phyloP scores from a whole-genome alignment of 2,888 invertebrate species.

The Eupithecia inturbata region DNA sequence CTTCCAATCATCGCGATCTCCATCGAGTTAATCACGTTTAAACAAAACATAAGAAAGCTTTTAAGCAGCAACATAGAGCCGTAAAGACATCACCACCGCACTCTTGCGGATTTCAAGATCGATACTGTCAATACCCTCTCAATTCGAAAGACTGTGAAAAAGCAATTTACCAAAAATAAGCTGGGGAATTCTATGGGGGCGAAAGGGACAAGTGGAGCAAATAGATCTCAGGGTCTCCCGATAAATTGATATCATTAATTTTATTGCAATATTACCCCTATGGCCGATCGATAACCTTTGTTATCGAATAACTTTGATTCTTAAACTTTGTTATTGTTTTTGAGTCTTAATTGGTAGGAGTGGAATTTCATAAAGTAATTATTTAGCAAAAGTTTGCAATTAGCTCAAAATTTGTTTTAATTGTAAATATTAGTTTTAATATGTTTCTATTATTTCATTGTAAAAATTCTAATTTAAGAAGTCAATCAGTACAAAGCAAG shows the following conservation, averaged over 20 bases:
- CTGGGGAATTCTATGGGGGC: slow-evolving; percentile 19
- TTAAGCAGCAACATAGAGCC: not conserved
- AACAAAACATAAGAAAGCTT: slow-evolving; percentile 3
- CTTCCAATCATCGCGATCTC: not conserved
- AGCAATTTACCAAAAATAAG: slow-evolving; percentile 32
- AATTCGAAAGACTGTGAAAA: slow-evolving; percentile 27
- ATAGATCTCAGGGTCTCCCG: slow-evolving; percentile 6
- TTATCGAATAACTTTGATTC: slow-evolving; percentile 17
- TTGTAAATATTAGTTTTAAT: not conserved
- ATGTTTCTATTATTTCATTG: not conserved
- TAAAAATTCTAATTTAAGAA: too few relatives aligned
- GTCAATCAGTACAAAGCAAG: too few relatives aligned
- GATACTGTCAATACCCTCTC: slow-evolving; percentile 35
- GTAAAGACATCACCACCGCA: slow-evolving; percentile 16
- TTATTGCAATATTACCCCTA: slow-evolving; percentile 19
- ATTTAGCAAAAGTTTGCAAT: not conserved
- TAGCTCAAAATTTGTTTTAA: not conserved
- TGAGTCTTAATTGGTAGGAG: slow-evolving; percentile 2
- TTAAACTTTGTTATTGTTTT: slow-evolving; percentile 9
- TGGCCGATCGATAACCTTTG: slow-evolving; percentile 13
- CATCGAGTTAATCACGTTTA: not conserved
- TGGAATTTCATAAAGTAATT: not conserved
- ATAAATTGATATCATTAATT: slow-evolving; percentile 27
- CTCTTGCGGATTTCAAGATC: slow-evolving; percentile 30
- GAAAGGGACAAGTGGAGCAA: not conserved